Percentiles rank a stretch among this genome's conserved stretches.
phyloP scores from a whole-genome alignment of 1,140 invertebrate species.

The Mya arenaria region DNA sequence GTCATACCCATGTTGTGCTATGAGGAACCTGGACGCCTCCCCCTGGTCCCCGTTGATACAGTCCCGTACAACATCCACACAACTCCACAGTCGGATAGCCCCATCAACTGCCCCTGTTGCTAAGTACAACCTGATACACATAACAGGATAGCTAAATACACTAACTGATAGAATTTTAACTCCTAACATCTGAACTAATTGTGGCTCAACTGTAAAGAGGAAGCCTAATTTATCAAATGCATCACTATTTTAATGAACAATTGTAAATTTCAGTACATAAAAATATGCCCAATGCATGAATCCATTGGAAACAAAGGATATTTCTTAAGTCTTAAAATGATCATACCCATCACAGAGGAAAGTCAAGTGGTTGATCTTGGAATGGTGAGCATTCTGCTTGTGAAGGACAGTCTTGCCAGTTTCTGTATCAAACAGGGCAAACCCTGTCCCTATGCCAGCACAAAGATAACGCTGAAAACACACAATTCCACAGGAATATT shows the following conservation, averaged over 20 bases:
- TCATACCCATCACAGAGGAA: slow-evolving; percentile 53
- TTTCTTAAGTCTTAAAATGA: neutral
- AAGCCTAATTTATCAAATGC: no score
- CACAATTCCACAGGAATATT: no score
- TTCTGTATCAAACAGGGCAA: slow-evolving; percentile 34
- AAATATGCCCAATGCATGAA: neutral
- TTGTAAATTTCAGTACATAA: neutral
- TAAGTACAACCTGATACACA: slow-evolving; percentile 45
- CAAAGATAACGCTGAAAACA: slow-evolving; percentile 47
- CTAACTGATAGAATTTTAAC: no score
- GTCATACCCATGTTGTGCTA: neutral
- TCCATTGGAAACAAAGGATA: neutral
- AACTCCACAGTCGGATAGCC: slow-evolving; percentile 51
- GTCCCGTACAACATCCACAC: slow-evolving; percentile 15
- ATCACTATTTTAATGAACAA: no score
- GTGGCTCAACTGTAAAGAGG: no score
- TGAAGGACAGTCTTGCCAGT: slow-evolving; percentile 32
- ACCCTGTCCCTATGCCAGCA: slow-evolving; percentile 37
- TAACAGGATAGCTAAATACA: no score
- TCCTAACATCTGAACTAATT: no score
- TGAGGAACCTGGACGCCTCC: neutral
- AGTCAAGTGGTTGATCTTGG: slow-evolving; percentile 45
- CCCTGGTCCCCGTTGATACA: neutral
- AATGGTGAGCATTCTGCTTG: slow-evolving; percentile 51
- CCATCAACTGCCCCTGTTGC: slow-evolving; percentile 51